Percentiles rank a stretch among this genome's conserved stretches.
phyloP scores from a whole-genome alignment of 2,113 vertebrate genomes.

The Lamprotornis superbus region DNA sequence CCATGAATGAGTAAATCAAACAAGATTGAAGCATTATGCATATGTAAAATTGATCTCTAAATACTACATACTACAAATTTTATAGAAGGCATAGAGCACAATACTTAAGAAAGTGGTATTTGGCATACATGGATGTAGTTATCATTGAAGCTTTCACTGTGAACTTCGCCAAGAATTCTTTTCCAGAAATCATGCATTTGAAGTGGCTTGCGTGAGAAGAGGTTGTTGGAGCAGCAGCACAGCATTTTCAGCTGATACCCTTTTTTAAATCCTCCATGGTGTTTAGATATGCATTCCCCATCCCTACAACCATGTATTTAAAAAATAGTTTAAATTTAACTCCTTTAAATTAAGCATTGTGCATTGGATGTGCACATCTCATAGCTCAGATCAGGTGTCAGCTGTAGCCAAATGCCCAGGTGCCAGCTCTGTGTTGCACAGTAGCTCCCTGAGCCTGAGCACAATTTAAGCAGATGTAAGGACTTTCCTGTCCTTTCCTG shows the following conservation, averaged over 20 bases:
- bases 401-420: neutral
- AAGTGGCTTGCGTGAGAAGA: neutral
- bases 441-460: neutral
- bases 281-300: neutral
- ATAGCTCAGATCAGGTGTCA: neutral
- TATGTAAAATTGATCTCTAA: neutral
- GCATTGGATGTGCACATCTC: neutral
- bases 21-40: neutral
- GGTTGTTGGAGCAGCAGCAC: neutral
- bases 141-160: neutral
- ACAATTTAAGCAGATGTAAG: neutral
- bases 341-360: neutral
- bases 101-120: neutral
- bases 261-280: neutral
- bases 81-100: neutral
- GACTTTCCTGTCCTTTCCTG: neutral
- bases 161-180: neutral
- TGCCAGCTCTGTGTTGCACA: neutral
- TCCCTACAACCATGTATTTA: neutral
- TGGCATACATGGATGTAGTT: neutral
- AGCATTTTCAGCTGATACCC: neutral
- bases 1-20: neutral
- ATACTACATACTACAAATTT: neutral
- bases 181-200: neutral
- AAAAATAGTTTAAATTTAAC: neutral